Base-by-base conservation (phyloP, 2,797 vertebrate genomes). In the Xenopus petersii region DNA sequence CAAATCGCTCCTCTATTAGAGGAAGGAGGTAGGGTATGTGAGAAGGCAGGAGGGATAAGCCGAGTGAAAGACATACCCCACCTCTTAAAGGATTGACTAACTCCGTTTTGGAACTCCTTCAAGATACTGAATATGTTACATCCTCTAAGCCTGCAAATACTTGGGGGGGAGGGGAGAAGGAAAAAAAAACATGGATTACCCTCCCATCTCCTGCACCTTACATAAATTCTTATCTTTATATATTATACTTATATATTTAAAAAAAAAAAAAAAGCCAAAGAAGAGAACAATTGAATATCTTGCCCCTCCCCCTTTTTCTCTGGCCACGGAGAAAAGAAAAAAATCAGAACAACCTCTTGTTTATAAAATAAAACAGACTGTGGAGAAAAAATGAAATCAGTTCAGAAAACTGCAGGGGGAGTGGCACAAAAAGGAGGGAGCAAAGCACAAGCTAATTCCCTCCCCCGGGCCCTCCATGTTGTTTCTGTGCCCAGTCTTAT, bases 171-270 rank as follows among this genome's bases (percentile, higher is more conserved):
- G 16, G 3, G 16, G 16, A 17, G 17, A 56, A 30, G 6, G 16
- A 17, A 21, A 17, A 61, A 2, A 30, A 30, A 30, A 8, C 66
- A 46, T 65, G 70, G 71, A 59, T 75, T 15, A 10, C 13, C 72
- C 73, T 81, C 74, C 24, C 47, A 12, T 71, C 63, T 64, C 80
- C 83, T 80, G 73, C 77, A 81, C 82, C 84, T 86, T 87, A 88
- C 83, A 87, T 88, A 88, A 80, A 86, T 87, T 87, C 87, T 87
- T 83, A 82, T 80, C 81, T 86, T 80, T 82, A 83, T 88, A 91
- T 91, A 91, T 91, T 90, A 91, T 84, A 88, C 85, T 87, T 88
- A 90, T 89, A 90, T 89, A 89, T 88, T 86, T 80, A 80, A 30
- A 81, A 75, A 79, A 75, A 80, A 80, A 30, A 81, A 75, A 79